These are phyloP conservation scores for Drosophila kanekoi DNA, from an alignment of 2,888 invertebrate genomes.

Conservation along the genomic window DNA sequence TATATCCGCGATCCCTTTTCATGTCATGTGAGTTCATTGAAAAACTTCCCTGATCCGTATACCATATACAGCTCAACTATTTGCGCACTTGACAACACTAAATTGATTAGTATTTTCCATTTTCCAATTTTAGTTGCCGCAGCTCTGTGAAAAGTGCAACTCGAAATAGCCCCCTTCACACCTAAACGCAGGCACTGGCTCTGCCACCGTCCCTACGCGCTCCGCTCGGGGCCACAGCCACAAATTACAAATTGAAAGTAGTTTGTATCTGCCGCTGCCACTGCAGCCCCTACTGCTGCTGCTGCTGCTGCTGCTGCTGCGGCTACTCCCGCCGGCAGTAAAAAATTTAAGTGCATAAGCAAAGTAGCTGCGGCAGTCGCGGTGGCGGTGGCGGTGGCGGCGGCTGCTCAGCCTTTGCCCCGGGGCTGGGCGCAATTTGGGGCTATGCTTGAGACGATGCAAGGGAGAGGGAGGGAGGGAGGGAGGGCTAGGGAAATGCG, in stretches of 20 bases:
- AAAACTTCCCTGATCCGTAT: no score
- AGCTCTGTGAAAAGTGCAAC: conserved; percentile 10
- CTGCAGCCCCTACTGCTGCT: conserved; percentile 11
- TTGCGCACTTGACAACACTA: conserved; percentile 38
- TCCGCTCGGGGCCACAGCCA: conserved; percentile 42
- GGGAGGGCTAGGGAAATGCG: conserved; percentile 8
- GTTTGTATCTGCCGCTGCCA: conserved; percentile 68
- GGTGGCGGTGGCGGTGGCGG: conserved; percentile 6
- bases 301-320: conserved; percentile 20
- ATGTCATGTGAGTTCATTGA: no score
- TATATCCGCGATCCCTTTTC: no score
- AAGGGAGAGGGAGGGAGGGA: conserved; percentile 1
- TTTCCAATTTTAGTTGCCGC: conserved; percentile 56
- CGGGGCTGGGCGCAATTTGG: conserved; percentile 46
- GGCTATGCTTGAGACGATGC: conserved; percentile 17
- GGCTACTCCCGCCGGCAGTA: conserved; percentile 51
- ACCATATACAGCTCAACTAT: neutral
- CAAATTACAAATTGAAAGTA: conserved; percentile 81
- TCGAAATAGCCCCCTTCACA: conserved; percentile 56
- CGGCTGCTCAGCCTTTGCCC: conserved; percentile 26
- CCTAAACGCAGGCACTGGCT: conserved; percentile 30
- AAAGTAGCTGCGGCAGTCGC: conserved; percentile 62
- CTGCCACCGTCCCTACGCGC: conserved; percentile 11
- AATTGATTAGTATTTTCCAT: conserved; percentile 67
- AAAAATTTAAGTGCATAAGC: conserved; percentile 77